Base-by-base conservation (phyloP, 2,888 invertebrate species). In the Diadegma fenestrale region DNA sequence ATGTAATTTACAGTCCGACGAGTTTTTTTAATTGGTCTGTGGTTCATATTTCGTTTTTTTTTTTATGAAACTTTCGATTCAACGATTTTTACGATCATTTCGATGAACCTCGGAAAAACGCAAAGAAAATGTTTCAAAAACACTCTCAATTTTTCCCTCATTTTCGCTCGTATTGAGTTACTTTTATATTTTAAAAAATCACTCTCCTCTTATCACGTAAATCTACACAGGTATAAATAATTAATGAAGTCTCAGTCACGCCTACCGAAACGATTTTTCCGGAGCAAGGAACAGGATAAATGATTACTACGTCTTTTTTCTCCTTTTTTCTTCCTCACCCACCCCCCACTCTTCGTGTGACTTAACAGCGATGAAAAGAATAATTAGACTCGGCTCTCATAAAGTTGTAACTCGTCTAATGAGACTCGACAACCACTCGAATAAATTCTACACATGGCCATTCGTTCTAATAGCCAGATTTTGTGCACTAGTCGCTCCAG, bases 241-340 rank as follows among this genome's bases (percentile, higher is more conserved):
- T 66, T 51, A 66, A 76, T 76, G 72, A 37, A 76, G 17, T 37
- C 41, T 51, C 66, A 69, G 73, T 83, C 79, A 83, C 83, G 83
- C 79, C 79, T 63, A 68, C 82, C 71, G 79, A 83, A 69, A 69
- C 75, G 68, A 83, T 79, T 83, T 83, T 83, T 83, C 83, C 83
- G 79, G 73, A 75, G 83, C 83, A 63, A 51, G 68, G 73, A 79
- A 73, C 79, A 83, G 73, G 79, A 75, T 83, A 83, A 83, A 78
- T 83, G 73, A 79, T 78, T 78, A 61, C 58, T 45, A 19, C 72
- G 48, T 76, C 37, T 22, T 63, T 51, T 37, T 71, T 51, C n/a
- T 48, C n/a, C 37, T 19, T 61, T 37, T 54, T 54, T 58, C 5
- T 37, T 43, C 54, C 51, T 61, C 37, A 17, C 69, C 17, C 48